These are phyloP conservation scores for Tiliacea citrago DNA, from an alignment of 2,888 invertebrate species.

Conservation along the genomic window DNA sequence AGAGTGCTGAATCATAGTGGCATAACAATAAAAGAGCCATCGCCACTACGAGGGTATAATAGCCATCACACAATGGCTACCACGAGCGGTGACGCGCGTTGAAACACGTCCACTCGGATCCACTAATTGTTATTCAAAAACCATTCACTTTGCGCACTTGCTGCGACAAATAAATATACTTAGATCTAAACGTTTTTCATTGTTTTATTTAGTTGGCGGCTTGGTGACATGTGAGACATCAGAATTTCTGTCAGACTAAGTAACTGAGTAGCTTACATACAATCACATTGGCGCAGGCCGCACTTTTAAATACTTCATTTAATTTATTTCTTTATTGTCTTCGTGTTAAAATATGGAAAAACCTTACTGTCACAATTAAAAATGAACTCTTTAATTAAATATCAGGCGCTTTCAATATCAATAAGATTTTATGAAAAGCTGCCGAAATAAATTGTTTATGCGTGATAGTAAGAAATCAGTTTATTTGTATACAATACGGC, in stretches of 20 bases:
- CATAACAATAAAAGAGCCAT: constrained; percentile 26
- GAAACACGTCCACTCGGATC: constrained; percentile 7
- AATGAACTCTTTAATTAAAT: constrained; percentile 22
- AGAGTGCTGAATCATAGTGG: constrained; percentile 1
- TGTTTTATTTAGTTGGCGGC: not conserved
- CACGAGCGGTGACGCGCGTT: constrained; percentile 25
- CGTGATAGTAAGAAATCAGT: constrained; percentile 65
- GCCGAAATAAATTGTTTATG: constrained; percentile 50
- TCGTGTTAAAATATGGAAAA: not conserved
- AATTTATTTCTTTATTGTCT: not conserved
- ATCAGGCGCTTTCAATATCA: constrained; percentile 14
- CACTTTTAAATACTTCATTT: not conserved
- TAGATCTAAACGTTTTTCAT: not conserved
- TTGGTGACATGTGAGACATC: not conserved
- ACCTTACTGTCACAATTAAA: not conserved
- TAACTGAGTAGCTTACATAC: too few species aligned
- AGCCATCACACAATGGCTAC: constrained; percentile 13
- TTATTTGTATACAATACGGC: constrained; percentile 69
- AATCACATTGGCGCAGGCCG: not conserved
- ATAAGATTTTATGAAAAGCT: constrained; percentile 40
- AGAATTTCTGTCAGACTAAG: not conserved
- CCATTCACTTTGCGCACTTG: constrained; percentile 16
- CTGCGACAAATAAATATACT: constrained; percentile 7
- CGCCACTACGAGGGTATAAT: not conserved
- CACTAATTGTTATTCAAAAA: constrained; percentile 42